Base-by-base conservation (phyloP, 2,888 invertebrate genomes). In the Zhuqinia jingwanae region DNA sequence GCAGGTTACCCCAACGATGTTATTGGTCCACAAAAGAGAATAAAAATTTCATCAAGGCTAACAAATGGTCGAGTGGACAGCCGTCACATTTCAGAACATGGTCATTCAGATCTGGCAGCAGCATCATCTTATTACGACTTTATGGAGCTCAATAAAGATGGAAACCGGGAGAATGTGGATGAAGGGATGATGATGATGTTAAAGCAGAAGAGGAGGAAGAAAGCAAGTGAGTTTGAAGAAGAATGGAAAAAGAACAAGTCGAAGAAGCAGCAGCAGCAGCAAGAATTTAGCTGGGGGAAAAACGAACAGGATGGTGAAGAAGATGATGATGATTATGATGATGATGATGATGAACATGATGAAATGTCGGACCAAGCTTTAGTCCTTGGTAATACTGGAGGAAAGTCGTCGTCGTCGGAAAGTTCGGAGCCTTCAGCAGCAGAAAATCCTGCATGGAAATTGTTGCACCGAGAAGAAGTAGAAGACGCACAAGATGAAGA, bases 401-500 rank as follows among this genome's bases (percentile, higher is more conserved):
- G 36, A 70, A 70, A 73, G 73, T 73, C 60, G 20, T 17, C 56
- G 73, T 73, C 60, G 20, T 17, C 56, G 63, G 53, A 81, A 84
- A 85, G n/a, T 78, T 77, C 65, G 13, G 30, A 76, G 70, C 84
- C 84, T 78, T 78, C 77, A 84, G 78, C 77, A 17, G 83, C 76
- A 76, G 70, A 77, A 78, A 84, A 84, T 84, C 84, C 70, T 70
- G 78, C 68, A 84, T 84, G 77, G 84, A 84, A 84, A 84, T 76
- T 53, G 83, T 76, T 83, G 63, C 83, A 76, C 15, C 36, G 36
- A 20, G 58, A 60, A 30, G 70, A 60, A 30, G 56, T n/a, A n/a
- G n/a, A n/a, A n/a, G n/a, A n/a, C n/a, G n/a, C n/a, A n/a, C n/a
- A n/a, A n/a, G n/a, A n/a, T n/a, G n/a, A n/a, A 20, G 58, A 60